Conservation (phyloP, 2,113 vertebrate genomes). For the Alligator mississippiensis region DNA sequence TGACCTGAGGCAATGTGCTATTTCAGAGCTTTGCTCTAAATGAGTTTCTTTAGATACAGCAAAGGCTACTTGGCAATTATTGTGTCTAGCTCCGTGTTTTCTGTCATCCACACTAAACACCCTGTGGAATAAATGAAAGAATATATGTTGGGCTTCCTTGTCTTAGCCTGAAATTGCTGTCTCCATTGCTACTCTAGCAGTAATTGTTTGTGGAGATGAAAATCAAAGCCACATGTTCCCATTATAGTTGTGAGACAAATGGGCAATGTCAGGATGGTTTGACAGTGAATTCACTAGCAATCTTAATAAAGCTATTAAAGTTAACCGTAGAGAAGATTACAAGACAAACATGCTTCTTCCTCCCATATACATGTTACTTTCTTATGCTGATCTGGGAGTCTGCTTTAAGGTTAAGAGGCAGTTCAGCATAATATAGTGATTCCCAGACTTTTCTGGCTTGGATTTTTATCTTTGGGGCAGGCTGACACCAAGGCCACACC, state of each 20-base stretch:
- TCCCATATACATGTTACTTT: not conserved
- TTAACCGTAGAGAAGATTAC: slow-evolving; percentile 9
- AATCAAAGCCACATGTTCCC: slow-evolving; percentile 73
- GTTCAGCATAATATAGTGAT: not conserved
- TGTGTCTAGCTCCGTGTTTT: slow-evolving; percentile 62
- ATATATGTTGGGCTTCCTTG: not conserved
- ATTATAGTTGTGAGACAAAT: slow-evolving; percentile 46
- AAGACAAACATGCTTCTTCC: not conserved
- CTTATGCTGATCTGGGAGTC: not conserved
- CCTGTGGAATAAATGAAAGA: not conserved
- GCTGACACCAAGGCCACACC: not conserved
- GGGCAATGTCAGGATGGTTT: slow-evolving; percentile 27
- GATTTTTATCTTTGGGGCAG: rapidly evolving
- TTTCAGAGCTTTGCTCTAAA: slow-evolving; percentile 69
- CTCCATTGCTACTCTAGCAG: slow-evolving; percentile 66
- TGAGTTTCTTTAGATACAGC: slow-evolving; percentile 72
- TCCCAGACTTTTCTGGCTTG: not conserved
- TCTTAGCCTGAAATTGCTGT: not conserved
- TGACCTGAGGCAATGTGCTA: not conserved
- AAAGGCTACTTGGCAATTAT: slow-evolving; percentile 66
- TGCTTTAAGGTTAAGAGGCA: not conserved
- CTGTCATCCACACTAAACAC: not conserved
- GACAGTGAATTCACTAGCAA: slow-evolving; percentile 9
- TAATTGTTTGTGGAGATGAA: slow-evolving; percentile 65
- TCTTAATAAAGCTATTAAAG: slow-evolving; percentile 12